Percentiles rank a stretch among this genome's conserved stretches.
These are phyloP conservation scores for Acinonyx jubatus DNA, from an alignment of 2,113 vertebrate species.

Conservation along the genomic window DNA sequence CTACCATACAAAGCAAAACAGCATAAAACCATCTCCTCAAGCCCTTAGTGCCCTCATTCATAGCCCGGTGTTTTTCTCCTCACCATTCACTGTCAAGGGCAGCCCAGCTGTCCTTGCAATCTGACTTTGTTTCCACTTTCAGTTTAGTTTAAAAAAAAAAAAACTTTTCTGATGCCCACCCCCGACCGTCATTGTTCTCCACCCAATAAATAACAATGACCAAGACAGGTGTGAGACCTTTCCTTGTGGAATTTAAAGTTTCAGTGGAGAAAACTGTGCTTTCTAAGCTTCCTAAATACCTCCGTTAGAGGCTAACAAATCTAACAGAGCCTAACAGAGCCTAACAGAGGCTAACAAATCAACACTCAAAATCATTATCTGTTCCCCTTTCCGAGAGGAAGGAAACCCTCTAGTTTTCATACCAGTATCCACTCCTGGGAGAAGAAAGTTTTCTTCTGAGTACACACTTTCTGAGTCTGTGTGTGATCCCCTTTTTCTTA, in stretches of 20 bases:
- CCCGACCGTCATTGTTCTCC: not conserved
- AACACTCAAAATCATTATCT: not conserved
- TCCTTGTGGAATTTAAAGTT: not conserved
- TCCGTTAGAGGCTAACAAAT: not conserved
- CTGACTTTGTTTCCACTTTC: not conserved
- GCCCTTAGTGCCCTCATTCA: not conserved
- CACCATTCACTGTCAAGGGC: not conserved
- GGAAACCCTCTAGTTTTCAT: not conserved
- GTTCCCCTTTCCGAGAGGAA: not conserved
- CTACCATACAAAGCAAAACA: not conserved
- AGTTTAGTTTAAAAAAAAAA: constrained; percentile 15
- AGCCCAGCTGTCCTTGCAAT: not conserved
- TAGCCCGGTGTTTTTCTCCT: not conserved
- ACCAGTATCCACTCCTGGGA: not conserved
- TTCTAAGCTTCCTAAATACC: not conserved
- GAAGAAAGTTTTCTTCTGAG: not conserved
- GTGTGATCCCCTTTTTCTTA: not conserved
- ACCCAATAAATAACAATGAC: not conserved
- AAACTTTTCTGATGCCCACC: not conserved
- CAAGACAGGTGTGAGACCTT: not conserved
- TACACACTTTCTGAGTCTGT: not conserved
- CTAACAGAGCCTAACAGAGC: not conserved
- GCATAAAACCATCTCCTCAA: not conserved
- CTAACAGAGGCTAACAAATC: not conserved
- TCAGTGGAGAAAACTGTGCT: not conserved